Base-by-base conservation (phyloP, 2,888 invertebrate genomes). In the Brachypalpus laphriformis region DNA sequence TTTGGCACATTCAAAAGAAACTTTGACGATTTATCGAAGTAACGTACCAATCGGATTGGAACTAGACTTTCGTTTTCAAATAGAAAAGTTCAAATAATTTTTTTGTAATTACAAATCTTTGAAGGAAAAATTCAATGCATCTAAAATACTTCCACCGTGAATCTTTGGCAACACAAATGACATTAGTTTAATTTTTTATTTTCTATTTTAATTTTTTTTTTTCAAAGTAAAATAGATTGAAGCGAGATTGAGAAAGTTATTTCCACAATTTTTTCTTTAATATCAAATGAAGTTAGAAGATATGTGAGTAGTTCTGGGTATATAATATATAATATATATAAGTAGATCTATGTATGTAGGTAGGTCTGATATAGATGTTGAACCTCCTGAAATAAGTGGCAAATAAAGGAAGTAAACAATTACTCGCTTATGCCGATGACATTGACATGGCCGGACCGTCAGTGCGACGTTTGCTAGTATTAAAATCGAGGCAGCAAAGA, bases 51-150 rank as follows among this genome's bases (percentile, higher is more conserved):
- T 72, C 31, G 40, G 25, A 72, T 72, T 28, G 57, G 45, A 80
- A 65, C 51, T 59, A 80, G 56, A 59, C 65, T 80, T 71, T 71
- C 49, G 57, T 20, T 72, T 65, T 71, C 54, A 54, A 49, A 57
- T 22, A 57, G 28, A 42, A 71, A 78, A 78, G n/a, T 71, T 65
- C 2, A 14, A 37, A 65, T 37, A 1, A 14, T n/a, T 42, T 47
- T 16, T 22, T 47, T 61, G 68, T 77, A 70, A 77, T 61, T 77
- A 61, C 61, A 70, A 77, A 68, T 68, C 42, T 34, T 61, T 20
- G 66, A 66, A 51, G 42, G 31, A 22, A 56, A 54, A 68, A 28
- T 37, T 45, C 75, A 71, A 25, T 59, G 59, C 70, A 70, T 20
- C 57, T 40, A 34, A 31, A 22, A 14, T 51, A 51, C 20, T 28